Base-by-base conservation (phyloP, 2,113 vertebrate species). In the Ancistrus triradiatus region DNA sequence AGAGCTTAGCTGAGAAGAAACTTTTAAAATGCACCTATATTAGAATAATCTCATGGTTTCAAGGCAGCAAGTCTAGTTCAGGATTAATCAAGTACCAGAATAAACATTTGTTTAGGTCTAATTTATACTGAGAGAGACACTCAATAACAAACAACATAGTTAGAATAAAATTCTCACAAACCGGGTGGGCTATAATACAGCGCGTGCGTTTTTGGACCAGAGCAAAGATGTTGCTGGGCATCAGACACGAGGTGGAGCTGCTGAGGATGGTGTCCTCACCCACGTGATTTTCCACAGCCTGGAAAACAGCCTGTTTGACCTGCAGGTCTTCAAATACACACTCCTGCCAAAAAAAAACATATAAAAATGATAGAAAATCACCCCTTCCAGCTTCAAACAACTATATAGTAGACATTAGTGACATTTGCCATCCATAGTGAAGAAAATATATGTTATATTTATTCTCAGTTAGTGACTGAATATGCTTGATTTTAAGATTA, bases 111-210 rank as follows among this genome's bases (percentile, higher is more conserved):
- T n/a, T n/a, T n/a, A n/a, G n/a, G n/a, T n/a, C n/a, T n/a, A n/a
- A n/a, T n/a, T n/a, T n/a, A n/a, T n/a, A n/a, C n/a, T 47, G 19
- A 13, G 4, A 11, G 11, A 13, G 19, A 21, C 9, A 47, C 18
- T 18, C 17, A 21, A 46, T 15, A 19, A 18, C 9, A 17, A 48
- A 11, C 19, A 49, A 35, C 19, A 49, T 1, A 21, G 10, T 38
- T n/a, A 37, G 27, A 37, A 6, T 42, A 22, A 19, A 51, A 31
- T 14, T 1, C 3, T 46, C 21, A 94, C 93, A 90, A 71, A 99
- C 95, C 51, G 96, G 96, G 71, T 99, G 96, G 1, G 92, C 92
- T 71, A 99, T 90, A 0, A 99, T 78, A 76, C 96, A 99, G 61
- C 93, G 94, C 31, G 84, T 89, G 71, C 81, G 85, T 1, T 89